A percentile compares a stretch with the other conserved stretches of the same genome.
phyloP scores from a whole-genome alignment of 2,888 invertebrate genomes.

The Stenichneumon culpator region DNA sequence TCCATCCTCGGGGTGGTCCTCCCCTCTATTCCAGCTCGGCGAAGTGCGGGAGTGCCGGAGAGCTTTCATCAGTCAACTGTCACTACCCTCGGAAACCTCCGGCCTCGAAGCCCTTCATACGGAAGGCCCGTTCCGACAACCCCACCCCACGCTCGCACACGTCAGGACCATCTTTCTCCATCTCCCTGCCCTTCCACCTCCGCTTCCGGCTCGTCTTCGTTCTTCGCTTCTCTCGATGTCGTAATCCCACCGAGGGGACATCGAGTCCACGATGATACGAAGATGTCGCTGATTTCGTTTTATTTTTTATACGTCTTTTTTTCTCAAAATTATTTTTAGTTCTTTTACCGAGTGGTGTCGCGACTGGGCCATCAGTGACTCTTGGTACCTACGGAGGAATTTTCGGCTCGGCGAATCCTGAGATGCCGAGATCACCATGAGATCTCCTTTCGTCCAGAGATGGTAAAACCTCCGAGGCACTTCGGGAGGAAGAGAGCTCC shows the following conservation, averaged over 20 bases:
- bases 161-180: conserved; percentile 58
- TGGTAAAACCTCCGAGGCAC: conserved; percentile 1
- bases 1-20: neutral
- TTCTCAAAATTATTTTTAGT: conserved; percentile 15
- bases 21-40: neutral
- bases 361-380: neutral
- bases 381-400: neutral
- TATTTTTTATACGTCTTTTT: conserved; percentile 1
- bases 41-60: conserved; percentile 57
- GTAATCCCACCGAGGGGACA: conserved; percentile 35
- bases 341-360: neutral
- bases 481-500: neutral
- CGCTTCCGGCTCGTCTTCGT: conserved; percentile 4
- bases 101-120: conserved; percentile 51
- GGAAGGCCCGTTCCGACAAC: conserved; percentile 5
- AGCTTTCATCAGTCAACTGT: conserved; percentile 80
- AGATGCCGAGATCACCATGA: neutral
- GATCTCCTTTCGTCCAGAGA: conserved; percentile 19
- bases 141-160: conserved; percentile 24
- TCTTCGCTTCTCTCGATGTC: conserved; percentile 27
- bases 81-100: conserved; percentile 72
- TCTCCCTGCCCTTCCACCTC: conserved; percentile 14
- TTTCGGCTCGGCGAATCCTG: neutral
- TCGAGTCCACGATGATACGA: conserved; percentile 17
- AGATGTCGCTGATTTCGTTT: conserved; percentile 32